phyloP scores from a whole-genome alignment of 2,113 vertebrate species.

The Scopus umbretta region DNA sequence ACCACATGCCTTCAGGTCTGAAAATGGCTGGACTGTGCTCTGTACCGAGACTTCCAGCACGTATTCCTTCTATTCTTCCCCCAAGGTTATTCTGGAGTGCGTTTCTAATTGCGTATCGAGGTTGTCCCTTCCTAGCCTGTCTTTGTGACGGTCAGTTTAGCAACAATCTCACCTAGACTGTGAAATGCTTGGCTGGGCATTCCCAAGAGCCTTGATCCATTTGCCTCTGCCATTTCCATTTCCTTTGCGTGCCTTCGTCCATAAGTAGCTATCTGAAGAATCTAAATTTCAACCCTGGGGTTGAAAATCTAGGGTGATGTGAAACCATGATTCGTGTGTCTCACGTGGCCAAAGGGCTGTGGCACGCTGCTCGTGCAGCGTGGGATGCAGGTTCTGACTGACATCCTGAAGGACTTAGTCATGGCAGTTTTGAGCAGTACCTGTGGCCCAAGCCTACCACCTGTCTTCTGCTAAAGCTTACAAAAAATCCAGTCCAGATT shows the following conservation, averaged over 20 bases:
- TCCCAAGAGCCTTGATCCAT: not conserved
- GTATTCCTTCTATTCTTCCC: not conserved
- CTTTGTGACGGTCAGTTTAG: not conserved
- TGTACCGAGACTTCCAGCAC: not conserved
- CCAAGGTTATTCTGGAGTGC: not conserved
- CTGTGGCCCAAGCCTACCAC: not conserved
- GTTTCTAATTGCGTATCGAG: not conserved
- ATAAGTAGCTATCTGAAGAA: not conserved
- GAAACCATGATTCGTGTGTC: not conserved
- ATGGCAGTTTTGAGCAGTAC: not conserved
- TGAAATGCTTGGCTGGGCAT: not conserved
- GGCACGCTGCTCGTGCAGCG: accelerated
- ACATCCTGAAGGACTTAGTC: not conserved
- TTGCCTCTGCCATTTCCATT: not conserved
- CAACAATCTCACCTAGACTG: not conserved
- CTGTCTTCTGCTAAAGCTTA: not conserved
- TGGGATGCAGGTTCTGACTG: not conserved
- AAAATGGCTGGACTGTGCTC: not conserved
- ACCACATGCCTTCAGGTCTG: not conserved
- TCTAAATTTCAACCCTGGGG: not conserved
- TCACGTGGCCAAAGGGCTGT: no score
- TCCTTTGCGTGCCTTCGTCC: not conserved
- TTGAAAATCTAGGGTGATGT: not conserved
- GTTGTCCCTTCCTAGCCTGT: not conserved
- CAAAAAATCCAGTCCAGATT: not conserved